Evolutionary conservation across 2,888 invertebrate species (phyloP).

Genomic region (Drosophila pseudotalamancana): DNA sequence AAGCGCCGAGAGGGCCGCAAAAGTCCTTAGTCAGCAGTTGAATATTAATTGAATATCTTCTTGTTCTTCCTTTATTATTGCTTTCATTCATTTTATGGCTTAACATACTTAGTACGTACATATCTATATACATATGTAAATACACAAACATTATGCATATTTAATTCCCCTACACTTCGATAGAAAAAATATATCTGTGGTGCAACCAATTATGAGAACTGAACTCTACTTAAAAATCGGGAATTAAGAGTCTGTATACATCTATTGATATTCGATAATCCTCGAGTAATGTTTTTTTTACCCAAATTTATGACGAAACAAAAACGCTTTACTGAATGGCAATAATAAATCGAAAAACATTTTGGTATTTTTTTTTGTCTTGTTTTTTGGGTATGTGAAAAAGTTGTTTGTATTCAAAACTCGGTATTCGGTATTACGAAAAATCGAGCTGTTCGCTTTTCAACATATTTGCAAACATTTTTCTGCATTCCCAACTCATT

Average conservation of each 20-base stretch:
- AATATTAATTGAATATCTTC: not conserved
- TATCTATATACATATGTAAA: too few species aligned
- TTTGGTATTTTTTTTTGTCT: not conserved
- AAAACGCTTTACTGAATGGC: too few species aligned
- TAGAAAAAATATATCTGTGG: too few species aligned
- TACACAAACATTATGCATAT: too few species aligned
- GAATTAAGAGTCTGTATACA: too few species aligned
- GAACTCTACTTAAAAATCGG: too few species aligned
- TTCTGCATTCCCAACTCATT: conserved; percentile 63
- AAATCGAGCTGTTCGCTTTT: conserved; percentile 19
- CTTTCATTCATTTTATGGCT: not conserved
- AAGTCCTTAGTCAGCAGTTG: not conserved
- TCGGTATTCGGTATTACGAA: conserved; percentile 11
- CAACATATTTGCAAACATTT: conserved; percentile 62
- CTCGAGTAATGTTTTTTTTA: too few species aligned
- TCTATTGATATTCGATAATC: too few species aligned
- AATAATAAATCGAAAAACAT: not conserved
- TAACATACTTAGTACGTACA: too few species aligned
- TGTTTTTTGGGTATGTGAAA: not conserved
- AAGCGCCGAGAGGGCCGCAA: not conserved
- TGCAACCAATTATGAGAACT: too few species aligned
- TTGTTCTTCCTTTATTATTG: not conserved
- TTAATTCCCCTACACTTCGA: too few species aligned
- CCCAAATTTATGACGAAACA: conserved; percentile 11
- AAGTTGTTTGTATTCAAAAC: conserved; percentile 36